Evolutionary conservation across 2,797 vertebrate species (phyloP).

Genomic region (Xerus rutilus): DNA sequence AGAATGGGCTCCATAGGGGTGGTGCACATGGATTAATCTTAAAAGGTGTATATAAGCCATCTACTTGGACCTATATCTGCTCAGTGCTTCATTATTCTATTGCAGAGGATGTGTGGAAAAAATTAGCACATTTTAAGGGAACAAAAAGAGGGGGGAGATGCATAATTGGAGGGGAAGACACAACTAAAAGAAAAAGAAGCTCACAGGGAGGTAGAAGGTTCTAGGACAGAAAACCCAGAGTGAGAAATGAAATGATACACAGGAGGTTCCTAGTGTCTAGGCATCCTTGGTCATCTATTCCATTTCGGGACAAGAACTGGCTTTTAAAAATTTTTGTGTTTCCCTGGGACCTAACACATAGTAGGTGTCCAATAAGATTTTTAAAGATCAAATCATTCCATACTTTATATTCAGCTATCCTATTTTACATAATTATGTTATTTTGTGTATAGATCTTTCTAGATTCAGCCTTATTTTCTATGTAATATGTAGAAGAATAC

Average conservation of each 20-base stretch:
- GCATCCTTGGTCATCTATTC: not conserved
- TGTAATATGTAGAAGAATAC: not conserved
- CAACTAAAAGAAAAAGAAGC: not conserved
- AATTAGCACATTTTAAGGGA: not conserved
- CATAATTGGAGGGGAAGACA: not conserved
- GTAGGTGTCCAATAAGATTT: not conserved
- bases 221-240: not conserved
- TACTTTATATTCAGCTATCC: not conserved
- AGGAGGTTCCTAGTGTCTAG: not conserved
- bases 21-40: not conserved
- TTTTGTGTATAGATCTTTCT: not conserved
- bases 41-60: not conserved
- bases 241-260: not conserved
- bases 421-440: not conserved
- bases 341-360: not conserved
- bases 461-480: not conserved
- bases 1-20: not conserved
- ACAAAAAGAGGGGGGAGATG: not conserved
- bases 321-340: not conserved
- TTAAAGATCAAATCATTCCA: not conserved
- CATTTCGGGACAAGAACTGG: not conserved
- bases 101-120: not conserved
- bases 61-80: not conserved
- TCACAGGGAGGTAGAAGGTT: not conserved
- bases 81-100: not conserved